Conservation (phyloP, 2,888 invertebrate genomes). For the Coelinius sp. region DNA sequence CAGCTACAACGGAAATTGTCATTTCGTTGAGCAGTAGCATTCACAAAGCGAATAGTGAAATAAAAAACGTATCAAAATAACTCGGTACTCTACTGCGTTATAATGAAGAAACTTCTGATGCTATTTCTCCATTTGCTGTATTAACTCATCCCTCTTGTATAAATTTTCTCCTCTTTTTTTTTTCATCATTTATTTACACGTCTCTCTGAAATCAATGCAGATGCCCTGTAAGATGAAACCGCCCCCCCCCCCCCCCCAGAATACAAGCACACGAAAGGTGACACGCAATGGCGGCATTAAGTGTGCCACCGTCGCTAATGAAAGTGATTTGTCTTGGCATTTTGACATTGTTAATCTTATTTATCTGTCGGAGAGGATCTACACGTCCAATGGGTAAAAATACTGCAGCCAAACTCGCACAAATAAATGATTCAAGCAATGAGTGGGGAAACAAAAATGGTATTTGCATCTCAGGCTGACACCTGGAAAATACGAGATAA, state of each 20-base stretch:
- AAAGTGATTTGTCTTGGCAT: slow-evolving; percentile 7
- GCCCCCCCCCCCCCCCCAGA: too few species aligned
- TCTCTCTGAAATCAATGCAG: background rate
- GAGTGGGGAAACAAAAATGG: too few species aligned
- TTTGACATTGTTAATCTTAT: slow-evolving; percentile 6
- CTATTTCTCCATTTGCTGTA: background rate
- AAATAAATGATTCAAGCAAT: too few species aligned
- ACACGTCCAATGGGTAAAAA: too few species aligned
- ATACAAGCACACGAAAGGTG: background rate
- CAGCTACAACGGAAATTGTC: slow-evolving; percentile 26
- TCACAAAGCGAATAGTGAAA: slow-evolving; percentile 14
- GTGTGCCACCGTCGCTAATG: background rate
- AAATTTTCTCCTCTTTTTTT: background rate
- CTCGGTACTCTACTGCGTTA: background rate
- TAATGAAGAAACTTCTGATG: background rate
- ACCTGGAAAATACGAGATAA: background rate
- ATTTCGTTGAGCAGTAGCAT: slow-evolving; percentile 19
- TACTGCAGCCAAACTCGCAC: too few species aligned
- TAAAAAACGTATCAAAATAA: slow-evolving; percentile 7
- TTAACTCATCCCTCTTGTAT: background rate
- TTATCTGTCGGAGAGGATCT: too few species aligned
- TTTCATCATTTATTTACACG: background rate
- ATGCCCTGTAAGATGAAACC: background rate
- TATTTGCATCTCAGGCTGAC: too few species aligned
- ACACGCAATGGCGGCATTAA: slow-evolving; percentile 11